These are phyloP conservation scores for Lepisosteus osseus DNA, from an alignment of 2,113 vertebrate species.

Conservation along the genomic window DNA sequence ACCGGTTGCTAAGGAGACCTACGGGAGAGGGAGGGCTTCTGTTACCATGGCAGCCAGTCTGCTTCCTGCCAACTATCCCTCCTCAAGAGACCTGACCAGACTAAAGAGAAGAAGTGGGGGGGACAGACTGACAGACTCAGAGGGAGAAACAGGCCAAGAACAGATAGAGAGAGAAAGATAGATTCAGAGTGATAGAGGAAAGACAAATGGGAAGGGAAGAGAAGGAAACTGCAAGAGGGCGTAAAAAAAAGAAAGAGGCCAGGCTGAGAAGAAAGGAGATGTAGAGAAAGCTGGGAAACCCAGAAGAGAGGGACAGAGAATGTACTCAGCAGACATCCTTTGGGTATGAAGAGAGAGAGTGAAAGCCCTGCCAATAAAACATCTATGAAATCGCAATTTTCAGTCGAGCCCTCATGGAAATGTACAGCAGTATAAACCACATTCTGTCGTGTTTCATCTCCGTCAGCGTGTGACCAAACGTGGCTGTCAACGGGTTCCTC, in stretches of 20 bases:
- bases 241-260: slow-evolving; percentile 28
- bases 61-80: slow-evolving; percentile 68
- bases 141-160: slow-evolving; percentile 40
- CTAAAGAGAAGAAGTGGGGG: slow-evolving; percentile 62
- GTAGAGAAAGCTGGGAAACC: background rate
- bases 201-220: slow-evolving; percentile 17
- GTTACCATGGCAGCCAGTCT: slow-evolving; percentile 75
- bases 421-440: background rate
- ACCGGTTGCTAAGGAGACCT: slow-evolving; percentile 81
- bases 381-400: too few relatives aligned
- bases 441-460: background rate
- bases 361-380: background rate
- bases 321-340: too few relatives aligned
- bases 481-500: background rate
- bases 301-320: slow-evolving; percentile 27
- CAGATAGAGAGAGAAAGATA: background rate
- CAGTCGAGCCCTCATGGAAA: background rate
- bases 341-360: slow-evolving; percentile 4
- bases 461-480: too few relatives aligned
- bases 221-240: slow-evolving; percentile 35
- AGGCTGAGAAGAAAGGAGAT: background rate
- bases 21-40: slow-evolving; percentile 75
- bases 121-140: slow-evolving; percentile 57
- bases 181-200: slow-evolving; percentile 22
- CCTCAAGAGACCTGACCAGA: slow-evolving; percentile 66